phyloP scores from a whole-genome alignment of 2,797 vertebrate species.

The Acanthurus leucopareius region DNA sequence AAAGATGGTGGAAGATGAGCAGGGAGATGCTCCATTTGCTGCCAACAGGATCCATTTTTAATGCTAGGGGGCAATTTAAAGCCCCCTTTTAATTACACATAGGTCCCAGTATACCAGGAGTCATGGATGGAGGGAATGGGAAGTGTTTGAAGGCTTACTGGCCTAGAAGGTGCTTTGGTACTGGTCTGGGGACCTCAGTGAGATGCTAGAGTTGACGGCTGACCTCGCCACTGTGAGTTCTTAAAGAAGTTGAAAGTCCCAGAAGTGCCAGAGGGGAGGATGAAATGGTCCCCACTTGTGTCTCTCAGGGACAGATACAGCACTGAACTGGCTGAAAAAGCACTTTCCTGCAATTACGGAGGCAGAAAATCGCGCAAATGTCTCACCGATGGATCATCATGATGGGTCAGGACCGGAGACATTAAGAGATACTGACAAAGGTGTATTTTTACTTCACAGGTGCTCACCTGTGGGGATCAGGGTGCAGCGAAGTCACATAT shows the following conservation, averaged over 20 bases:
- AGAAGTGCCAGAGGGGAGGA: slow-evolving; percentile 27
- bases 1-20: slow-evolving; percentile 54
- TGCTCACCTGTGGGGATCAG: background rate
- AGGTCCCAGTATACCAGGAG: slow-evolving; percentile 57
- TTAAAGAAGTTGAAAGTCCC: slow-evolving; percentile 34
- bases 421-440: slow-evolving; percentile 23
- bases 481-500: background rate
- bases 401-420: slow-evolving; percentile 2
- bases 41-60: slow-evolving; percentile 75
- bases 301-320: slow-evolving; percentile 23
- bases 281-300: slow-evolving; percentile 37
- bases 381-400: slow-evolving; percentile 13
- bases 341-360: slow-evolving; percentile 50
- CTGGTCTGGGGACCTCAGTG: slow-evolving; percentile 41
- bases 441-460: background rate
- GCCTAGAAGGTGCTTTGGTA: slow-evolving; percentile 29
- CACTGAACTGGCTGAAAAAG: slow-evolving; percentile 44
- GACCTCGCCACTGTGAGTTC: slow-evolving; percentile 49
- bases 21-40: slow-evolving; percentile 67
- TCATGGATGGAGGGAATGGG: slow-evolving; percentile 48
- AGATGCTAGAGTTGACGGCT: slow-evolving; percentile 62
- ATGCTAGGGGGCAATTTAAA: slow-evolving; percentile 68
- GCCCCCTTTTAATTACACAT: slow-evolving; percentile 70
- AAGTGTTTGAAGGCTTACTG: slow-evolving; percentile 31
- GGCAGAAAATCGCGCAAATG: slow-evolving; percentile 28